A percentile compares a stretch with the other conserved stretches of the same genome.
phyloP scores from a whole-genome alignment of 1,140 invertebrate species.

The Drosophila elegans region DNA sequence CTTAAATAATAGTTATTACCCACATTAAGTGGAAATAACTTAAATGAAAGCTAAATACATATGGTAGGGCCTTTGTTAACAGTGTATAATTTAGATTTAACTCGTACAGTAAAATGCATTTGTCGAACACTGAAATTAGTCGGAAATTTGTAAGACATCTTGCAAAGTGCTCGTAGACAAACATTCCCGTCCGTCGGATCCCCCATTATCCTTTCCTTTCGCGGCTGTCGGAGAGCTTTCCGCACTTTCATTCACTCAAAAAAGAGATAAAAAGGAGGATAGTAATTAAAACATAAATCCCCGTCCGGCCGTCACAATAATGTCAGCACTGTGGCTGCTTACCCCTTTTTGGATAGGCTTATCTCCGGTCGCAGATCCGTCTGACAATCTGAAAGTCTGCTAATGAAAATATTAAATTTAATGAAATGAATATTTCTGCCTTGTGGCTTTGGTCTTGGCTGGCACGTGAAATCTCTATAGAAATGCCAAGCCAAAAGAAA shows the following conservation, averaged over 20 bases:
- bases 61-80: background rate
- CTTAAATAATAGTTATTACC: no score
- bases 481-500: conserved; percentile 56
- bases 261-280: conserved; percentile 37
- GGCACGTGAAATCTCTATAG: conserved; percentile 44
- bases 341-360: conserved; percentile 44
- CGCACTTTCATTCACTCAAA: conserved; percentile 54
- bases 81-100: background rate
- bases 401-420: conserved; percentile 81
- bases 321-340: conserved; percentile 43
- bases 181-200: conserved; percentile 41
- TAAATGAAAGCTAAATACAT: background rate
- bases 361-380: conserved; percentile 54
- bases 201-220: conserved; percentile 65
- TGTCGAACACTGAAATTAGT: background rate
- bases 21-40: background rate
- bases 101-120: background rate
- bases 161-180: conserved; percentile 14
- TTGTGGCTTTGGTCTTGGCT: conserved; percentile 14
- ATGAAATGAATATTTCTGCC: conserved; percentile 77
- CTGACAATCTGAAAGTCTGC: conserved; percentile 61
- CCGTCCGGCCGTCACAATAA: conserved; percentile 56
- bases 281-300: conserved; percentile 73
- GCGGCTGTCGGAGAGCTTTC: conserved; percentile 25
- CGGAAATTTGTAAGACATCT: background rate